Evolutionary conservation across 2,113 vertebrate genomes (phyloP), one percentile per base, ranked within the genome.

Genomic region (Bubalus kerabau): DNA sequence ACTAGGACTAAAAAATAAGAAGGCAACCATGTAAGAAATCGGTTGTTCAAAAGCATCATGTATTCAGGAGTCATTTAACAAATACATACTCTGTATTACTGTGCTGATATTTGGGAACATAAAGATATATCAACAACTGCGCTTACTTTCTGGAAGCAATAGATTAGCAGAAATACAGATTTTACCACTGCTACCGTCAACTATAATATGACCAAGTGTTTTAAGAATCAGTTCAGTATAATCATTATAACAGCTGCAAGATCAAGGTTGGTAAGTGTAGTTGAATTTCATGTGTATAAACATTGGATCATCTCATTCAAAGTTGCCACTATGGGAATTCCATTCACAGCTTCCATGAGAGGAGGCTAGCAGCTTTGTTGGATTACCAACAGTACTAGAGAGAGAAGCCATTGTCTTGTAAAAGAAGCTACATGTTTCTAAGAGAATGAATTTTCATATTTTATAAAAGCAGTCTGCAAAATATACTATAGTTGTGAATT

Each of bases 391-490:
- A 60, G 12, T 46, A 28, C 15, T 36, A 23, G 48, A 26, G 28
- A 87, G 78, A 71, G 36, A 93, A 48, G 48, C 57, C 24, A 67
- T 36, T 62, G 32, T 60, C 62, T 95, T 9, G 0, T 86, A 59
- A 91, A 12, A 43, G 32, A 96, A 96, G 87, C 24, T 57, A 59
- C 8, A 30, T 54, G 30, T 90, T 96, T 87, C 92, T 76, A 76
- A 96, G 52, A 87, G 21, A 92, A 90, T 43, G 40, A 54, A 50
- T 96, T 91, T 98, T 90, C 59, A 54, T 85, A 91, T 80, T 95
- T 87, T 40, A 81, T 80, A 88, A 85, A 88, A 92, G 43, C 28
- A 76, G 46, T 87, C 96, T 88, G 36, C 50, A 96, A 94, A 14
- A 57, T 67, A 85, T 5, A 81, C 46, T 48, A 11, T 24, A 74